Base-by-base conservation (phyloP, 2,888 invertebrate genomes). In the Drosophila robusta region DNA sequence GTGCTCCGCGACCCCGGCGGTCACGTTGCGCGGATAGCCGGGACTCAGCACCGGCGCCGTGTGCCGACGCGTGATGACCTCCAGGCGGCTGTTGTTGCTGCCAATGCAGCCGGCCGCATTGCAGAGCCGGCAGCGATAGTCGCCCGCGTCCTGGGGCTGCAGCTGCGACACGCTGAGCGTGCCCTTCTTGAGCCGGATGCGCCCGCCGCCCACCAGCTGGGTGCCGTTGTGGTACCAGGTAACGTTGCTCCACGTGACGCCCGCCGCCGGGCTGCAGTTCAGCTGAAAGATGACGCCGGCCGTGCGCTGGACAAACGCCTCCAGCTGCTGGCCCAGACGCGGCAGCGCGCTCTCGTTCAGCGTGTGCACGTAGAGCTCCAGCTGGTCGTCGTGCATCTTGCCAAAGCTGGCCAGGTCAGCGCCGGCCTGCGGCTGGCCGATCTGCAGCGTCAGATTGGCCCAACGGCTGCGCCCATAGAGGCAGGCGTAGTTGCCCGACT, bases 51-150 rank as follows among this genome's bases (percentile, higher is more conserved):
- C 44, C 0, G 81, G 98, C 1, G 55, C 92, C 95, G 95, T 95
- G 73, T 96, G 96, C 90, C 95, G 95, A 65, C 97, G 95, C 90
- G 96, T 97, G 95, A 91, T 94, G 95, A 97, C 94, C 63, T 95
- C 94, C 46, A 97, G 93, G 67, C 93, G 93, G 78, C 94, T 95
- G 0, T 95, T 95, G 88, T 95, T 95, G 54, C 95, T 93, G 16
- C 16, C 16, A 62, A 96, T 95, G 86, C 96, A 96, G 0, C 96
- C 98, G 51, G 95, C 92, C 14, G 93, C 92, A 90, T 98, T 99
- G 92, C 96, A 96, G 7, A 98, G 95, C 36, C 95, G 93, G 90
- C 99, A 99, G 0, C 95, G 96, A 91, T 98, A 99, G 85, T 96
- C 95, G 2, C 98, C 99, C 57, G 95, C 94, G 90, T 99, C 99